Evolutionary conservation across 2,113 vertebrate genomes (phyloP), one percentile per base, ranked within the genome.

Genomic region (Syngnathus floridae): DNA sequence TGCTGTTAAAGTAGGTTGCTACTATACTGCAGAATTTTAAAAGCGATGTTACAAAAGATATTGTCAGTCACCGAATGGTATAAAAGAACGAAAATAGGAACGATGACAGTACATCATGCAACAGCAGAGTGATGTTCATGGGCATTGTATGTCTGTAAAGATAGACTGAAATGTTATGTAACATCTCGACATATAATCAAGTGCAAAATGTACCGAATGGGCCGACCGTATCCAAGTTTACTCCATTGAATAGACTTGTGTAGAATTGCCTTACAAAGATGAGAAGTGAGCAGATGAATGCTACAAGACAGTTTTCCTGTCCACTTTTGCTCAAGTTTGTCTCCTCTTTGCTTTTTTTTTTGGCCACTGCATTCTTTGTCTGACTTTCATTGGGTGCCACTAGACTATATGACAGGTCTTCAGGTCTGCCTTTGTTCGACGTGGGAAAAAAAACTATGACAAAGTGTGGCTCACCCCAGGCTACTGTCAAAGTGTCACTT

Each of bases 401-500:
- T 17, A 2, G 21, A 40, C 79, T 71, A 72, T 64, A 59, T 66
- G 78, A 79, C 41, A 45, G 65, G 59, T 55, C 59, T 72, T 59
- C 69, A 65, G 69, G 69, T 78, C 61, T 52, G 65, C 19, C 36
- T 21, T 21, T 65, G 65, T 67, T 49, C 67, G 57, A 71, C 66
- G 38, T 40, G 21, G 26, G 26, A 31, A 51, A 52, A 49, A 67
- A 43, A 9, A 8, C 51, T 55, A 31, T 52, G 9, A 40, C 7
- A 10, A 72, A 56, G 37, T 56, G 49, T 60, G 71, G 58, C 63
- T 75, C 19, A 73, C 79, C 77, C 62, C 51, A 19, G 79, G 81
- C 76, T 74, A 70, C 66, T 76, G 79, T 83, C 76, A 73, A 70
- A 65, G 45, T 76, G 69, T 82, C 75, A 69, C 51, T 63, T 71